These are phyloP conservation scores for Spondyliosoma cantharus DNA, from an alignment of 2,797 vertebrate species.

Conservation along the genomic window DNA sequence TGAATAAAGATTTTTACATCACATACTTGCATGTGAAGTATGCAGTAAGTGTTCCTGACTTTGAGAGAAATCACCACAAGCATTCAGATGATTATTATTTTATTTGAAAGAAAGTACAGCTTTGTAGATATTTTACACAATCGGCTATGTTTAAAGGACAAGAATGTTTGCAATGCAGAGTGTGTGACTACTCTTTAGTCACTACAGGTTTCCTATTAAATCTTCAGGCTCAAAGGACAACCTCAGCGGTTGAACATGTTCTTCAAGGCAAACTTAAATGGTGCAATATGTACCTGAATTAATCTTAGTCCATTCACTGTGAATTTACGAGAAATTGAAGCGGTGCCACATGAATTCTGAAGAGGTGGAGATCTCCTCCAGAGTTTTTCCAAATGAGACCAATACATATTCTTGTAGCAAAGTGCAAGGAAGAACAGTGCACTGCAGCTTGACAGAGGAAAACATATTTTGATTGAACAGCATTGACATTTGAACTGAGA, in stretches of 20 bases:
- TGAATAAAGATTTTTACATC: background rate
- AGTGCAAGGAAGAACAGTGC: background rate
- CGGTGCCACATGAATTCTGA: background rate
- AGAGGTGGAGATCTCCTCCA: background rate
- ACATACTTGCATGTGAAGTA: background rate
- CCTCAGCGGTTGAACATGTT: background rate
- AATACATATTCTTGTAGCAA: background rate
- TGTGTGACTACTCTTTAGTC: background rate
- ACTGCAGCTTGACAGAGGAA: background rate
- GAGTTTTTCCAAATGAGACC: background rate
- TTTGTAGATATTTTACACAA: background rate
- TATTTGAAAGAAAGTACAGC: background rate
- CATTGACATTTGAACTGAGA: background rate
- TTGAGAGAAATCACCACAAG: background rate
- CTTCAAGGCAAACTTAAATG: background rate
- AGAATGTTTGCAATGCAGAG: background rate
- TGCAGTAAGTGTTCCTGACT: background rate
- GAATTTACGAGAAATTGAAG: background rate
- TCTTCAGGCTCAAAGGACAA: background rate
- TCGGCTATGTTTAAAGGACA: background rate
- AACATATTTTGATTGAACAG: background rate
- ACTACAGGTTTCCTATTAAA: background rate
- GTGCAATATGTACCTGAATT: background rate
- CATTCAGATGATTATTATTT: background rate
- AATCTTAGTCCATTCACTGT: background rate